Conservation (phyloP, 92 coral and sea anemone genomes). For the Paragorgia papillata region DNA sequence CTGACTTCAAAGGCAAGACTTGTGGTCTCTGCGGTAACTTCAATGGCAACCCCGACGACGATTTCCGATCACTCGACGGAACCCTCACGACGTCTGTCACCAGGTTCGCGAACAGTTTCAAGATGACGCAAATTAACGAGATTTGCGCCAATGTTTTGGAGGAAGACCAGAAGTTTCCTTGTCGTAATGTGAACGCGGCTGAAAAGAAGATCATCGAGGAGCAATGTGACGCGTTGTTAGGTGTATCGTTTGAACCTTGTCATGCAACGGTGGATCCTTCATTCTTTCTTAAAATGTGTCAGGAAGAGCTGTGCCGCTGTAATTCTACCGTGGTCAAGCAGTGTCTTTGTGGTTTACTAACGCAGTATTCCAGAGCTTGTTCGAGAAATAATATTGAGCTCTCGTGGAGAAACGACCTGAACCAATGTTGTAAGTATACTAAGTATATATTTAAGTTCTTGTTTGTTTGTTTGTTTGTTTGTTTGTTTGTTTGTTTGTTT, state of each 20-base stretch:
- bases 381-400: conserved; percentile 63
- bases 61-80: conserved; percentile 64
- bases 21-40: conserved; percentile 91
- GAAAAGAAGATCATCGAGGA: neutral
- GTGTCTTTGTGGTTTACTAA: conserved; percentile 69
- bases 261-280: conserved; percentile 68
- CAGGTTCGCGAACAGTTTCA: conserved; percentile 84
- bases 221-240: conserved; percentile 31
- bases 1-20: conserved; percentile 71
- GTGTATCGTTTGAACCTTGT: conserved; percentile 63
- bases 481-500: too few relatives aligned
- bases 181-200: neutral
- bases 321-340: conserved; percentile 31
- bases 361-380: conserved; percentile 85
- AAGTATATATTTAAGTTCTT: too few relatives aligned
- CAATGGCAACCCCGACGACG: conserved; percentile 78
- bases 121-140: conserved; percentile 66
- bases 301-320: conserved; percentile 74
- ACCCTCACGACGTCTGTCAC: conserved; percentile 73
- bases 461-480: too few relatives aligned
- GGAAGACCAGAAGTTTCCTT: neutral
- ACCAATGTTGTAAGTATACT: conserved; percentile 67
- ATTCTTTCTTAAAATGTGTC: conserved; percentile 70
- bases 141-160: neutral
- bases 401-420: conserved; percentile 51